A percentile compares a stretch with the other conserved stretches of the same genome.
Conservation (phyloP, 2,113 vertebrate species). For the Planiliza haematocheilus region DNA sequence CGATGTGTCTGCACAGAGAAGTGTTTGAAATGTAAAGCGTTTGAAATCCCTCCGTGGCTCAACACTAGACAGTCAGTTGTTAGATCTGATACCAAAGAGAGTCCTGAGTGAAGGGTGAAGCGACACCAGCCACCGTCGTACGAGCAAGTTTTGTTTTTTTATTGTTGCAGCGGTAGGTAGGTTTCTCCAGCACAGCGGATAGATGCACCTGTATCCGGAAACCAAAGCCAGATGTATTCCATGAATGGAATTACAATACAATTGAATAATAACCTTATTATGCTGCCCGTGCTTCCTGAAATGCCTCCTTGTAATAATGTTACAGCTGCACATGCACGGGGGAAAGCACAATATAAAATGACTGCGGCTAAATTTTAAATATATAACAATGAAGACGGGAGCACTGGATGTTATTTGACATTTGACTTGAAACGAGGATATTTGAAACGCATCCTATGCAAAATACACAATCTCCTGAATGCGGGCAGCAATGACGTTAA, state of each 20-base stretch:
- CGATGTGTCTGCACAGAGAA: conserved; percentile 21
- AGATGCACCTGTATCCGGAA: conserved; percentile 24
- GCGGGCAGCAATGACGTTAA: too few relatives aligned
- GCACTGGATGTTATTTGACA: background rate
- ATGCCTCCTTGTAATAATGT: background rate
- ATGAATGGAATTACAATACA: conserved; percentile 3
- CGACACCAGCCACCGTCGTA: conserved; percentile 16
- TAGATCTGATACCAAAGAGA: conserved; percentile 47
- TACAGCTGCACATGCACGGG: background rate
- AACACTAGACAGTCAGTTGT: conserved; percentile 33
- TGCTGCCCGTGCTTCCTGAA: background rate
- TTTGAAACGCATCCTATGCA: too few relatives aligned
- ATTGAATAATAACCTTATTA: background rate
- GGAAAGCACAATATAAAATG: background rate
- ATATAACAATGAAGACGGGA: conserved; percentile 18
- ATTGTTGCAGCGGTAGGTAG: conserved; percentile 24
- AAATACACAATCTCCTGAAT: too few relatives aligned
- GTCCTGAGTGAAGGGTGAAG: conserved; percentile 24
- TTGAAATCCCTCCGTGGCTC: conserved; percentile 43
- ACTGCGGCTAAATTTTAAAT: background rate
- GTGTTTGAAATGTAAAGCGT: conserved; percentile 53
- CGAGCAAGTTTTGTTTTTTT: conserved; percentile 17
- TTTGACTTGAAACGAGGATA: background rate
- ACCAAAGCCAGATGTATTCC: conserved; percentile 2
- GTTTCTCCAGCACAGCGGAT: conserved; percentile 2